Evolutionary conservation across 2,888 invertebrate species (phyloP).

Genomic region (Leptothorax acervorum): DNA sequence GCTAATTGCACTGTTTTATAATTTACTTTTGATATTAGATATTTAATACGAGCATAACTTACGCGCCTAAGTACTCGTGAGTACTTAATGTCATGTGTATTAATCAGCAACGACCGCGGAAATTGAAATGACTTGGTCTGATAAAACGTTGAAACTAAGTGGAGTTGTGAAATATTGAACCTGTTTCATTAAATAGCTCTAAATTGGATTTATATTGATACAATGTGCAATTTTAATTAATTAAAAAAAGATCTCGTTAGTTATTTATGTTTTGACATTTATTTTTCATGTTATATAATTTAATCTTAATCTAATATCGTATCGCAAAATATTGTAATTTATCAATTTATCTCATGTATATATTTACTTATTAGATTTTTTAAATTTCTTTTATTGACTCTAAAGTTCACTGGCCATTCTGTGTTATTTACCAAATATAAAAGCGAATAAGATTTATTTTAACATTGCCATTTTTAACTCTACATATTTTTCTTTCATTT

Average conservation of each 20-base stretch:
- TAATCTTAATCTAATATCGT: not conserved
- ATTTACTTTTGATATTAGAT: slow-evolving; percentile 29
- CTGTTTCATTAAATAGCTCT: not conserved
- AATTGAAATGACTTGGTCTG: slow-evolving; percentile 6
- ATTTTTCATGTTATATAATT: slow-evolving; percentile 1
- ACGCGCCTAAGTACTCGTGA: not conserved
- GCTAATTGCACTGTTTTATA: slow-evolving; percentile 30
- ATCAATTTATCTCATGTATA: not conserved
- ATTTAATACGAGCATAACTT: slow-evolving; percentile 15
- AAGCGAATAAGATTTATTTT: not conserved
- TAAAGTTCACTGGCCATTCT: not conserved
- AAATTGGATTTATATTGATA: slow-evolving; percentile 22
- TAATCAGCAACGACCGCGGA: not conserved
- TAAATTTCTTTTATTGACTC: not conserved
- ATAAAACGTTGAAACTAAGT: not conserved
- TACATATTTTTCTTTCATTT: not conserved
- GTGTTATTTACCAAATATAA: not conserved
- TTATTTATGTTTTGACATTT: not conserved
- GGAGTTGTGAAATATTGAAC: not conserved
- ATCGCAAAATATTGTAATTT: not conserved
- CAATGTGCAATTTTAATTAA: not conserved
- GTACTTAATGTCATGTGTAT: not conserved
- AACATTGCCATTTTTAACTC: not conserved
- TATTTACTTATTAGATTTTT: not conserved
- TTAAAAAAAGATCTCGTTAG: not conserved